phyloP scores from a whole-genome alignment of 1,140 invertebrate genomes.

The Aethina tumida region DNA sequence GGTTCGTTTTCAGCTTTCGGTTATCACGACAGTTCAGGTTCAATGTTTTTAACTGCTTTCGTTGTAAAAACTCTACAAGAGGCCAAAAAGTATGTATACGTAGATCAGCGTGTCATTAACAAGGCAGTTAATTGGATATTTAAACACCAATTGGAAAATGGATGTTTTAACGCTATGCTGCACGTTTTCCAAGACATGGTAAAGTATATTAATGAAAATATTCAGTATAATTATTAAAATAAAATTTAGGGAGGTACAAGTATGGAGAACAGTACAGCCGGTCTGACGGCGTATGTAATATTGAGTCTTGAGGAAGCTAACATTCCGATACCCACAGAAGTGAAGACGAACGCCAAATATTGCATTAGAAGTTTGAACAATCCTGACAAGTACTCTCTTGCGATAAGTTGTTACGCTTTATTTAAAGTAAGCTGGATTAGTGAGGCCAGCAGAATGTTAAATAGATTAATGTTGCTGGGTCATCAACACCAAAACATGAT shows the following conservation, averaged over 20 bases:
- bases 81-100: slow-evolving; percentile 50
- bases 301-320: slow-evolving; percentile 50
- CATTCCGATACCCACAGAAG: slow-evolving; percentile 33
- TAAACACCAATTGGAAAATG: slow-evolving; percentile 55
- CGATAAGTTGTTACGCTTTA: slow-evolving; percentile 51
- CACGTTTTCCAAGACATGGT: slow-evolving; percentile 53
- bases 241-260: slow-evolving; percentile 43
- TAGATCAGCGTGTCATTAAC: slow-evolving; percentile 57
- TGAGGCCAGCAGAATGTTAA: slow-evolving; percentile 23
- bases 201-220: slow-evolving; percentile 8
- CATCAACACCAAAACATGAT: slow-evolving; percentile 22
- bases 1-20: slow-evolving; percentile 75
- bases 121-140: slow-evolving; percentile 59
- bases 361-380: slow-evolving; percentile 39
- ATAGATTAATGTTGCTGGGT: slow-evolving; percentile 21
- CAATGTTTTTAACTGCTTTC: slow-evolving; percentile 71
- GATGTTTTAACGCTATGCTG: slow-evolving; percentile 61
- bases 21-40: slow-evolving; percentile 40
- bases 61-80: slow-evolving; percentile 63
- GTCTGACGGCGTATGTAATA: slow-evolving; percentile 52
- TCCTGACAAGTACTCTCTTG: slow-evolving; percentile 42
- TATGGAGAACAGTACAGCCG: slow-evolving; percentile 43
- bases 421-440: slow-evolving; percentile 39
- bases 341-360: slow-evolving; percentile 41
- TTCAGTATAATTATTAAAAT: background rate